phyloP scores from a whole-genome alignment of 1,140 invertebrate species.

The Zaprionus vittiger region DNA sequence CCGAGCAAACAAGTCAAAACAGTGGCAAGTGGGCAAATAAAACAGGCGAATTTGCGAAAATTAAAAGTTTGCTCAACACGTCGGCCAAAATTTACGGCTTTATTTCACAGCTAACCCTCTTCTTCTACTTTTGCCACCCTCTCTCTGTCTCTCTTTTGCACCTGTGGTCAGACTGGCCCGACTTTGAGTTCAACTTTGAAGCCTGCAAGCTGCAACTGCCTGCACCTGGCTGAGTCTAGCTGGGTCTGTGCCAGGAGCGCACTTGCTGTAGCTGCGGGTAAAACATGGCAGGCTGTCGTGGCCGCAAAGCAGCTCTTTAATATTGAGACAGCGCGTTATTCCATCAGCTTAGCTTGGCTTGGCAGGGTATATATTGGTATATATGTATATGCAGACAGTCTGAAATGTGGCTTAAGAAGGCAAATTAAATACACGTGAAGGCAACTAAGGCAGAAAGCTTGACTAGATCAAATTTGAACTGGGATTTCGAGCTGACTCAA shows the following conservation, averaged over 20 bases:
- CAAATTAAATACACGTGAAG: constrained; percentile 6
- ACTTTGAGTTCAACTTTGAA: constrained; percentile 43
- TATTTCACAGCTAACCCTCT: constrained; percentile 22
- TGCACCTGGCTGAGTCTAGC: background rate
- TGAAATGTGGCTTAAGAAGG: background rate
- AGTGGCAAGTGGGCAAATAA: constrained; percentile 63
- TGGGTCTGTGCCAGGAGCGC: background rate
- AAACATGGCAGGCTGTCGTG: constrained; percentile 46
- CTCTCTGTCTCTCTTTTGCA: background rate
- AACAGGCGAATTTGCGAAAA: constrained; percentile 59
- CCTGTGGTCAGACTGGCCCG: constrained; percentile 8
- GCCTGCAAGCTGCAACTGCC: constrained; percentile 25
- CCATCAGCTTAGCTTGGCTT: constrained; percentile 6
- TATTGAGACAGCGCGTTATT: constrained; percentile 42
- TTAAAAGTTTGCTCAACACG: constrained; percentile 66
- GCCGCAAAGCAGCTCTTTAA: constrained; percentile 31
- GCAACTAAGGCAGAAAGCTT: background rate
- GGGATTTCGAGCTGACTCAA: background rate
- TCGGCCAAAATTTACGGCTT: constrained; percentile 54
- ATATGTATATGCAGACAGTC: constrained; percentile 6
- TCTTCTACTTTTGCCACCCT: background rate
- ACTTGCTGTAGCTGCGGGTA: constrained; percentile 15
- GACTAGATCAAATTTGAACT: background rate
- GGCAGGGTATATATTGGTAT: background rate
- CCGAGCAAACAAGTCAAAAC: constrained; percentile 53